Percentiles rank a stretch among this genome's conserved stretches.
Conservation (phyloP, 1,140 invertebrate genomes). For the Cydia fagiglandana region DNA sequence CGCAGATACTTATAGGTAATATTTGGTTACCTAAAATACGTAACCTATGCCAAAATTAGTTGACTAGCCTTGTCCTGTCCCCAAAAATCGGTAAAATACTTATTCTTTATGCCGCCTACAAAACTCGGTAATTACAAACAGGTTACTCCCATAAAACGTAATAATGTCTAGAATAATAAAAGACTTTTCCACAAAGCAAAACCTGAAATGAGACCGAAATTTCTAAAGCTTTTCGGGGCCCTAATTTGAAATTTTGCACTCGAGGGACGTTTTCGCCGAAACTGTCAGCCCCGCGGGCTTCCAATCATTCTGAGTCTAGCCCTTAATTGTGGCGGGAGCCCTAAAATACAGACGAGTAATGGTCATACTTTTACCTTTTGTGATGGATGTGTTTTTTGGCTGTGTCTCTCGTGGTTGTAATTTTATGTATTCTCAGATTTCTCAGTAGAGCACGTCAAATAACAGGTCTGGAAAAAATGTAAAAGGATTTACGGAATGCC, state of each 20-base stretch:
- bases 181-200: background rate
- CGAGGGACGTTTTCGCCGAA: background rate
- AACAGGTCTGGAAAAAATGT: background rate
- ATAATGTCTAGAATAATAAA: background rate
- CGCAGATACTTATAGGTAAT: no score
- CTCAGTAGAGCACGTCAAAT: background rate
- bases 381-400: background rate
- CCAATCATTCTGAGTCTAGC: constrained; percentile 17
- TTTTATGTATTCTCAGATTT: background rate
- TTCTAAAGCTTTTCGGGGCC: constrained; percentile 15
- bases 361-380: constrained; percentile 7
- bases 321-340: constrained; percentile 6
- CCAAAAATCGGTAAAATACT: no score
- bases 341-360: constrained; percentile 11
- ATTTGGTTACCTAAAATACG: no score
- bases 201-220: background rate
- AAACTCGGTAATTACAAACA: background rate
- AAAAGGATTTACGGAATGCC: background rate
- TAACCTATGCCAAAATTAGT: no score
- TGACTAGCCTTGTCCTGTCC: no score
- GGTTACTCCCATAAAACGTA: background rate
- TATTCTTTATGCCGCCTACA: background rate
- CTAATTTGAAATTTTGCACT: constrained; percentile 14
- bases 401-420: background rate
- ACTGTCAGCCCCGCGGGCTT: background rate